These are phyloP conservation scores for Carposina sasakii DNA, from an alignment of 1,140 invertebrate genomes.

Conservation along the genomic window DNA sequence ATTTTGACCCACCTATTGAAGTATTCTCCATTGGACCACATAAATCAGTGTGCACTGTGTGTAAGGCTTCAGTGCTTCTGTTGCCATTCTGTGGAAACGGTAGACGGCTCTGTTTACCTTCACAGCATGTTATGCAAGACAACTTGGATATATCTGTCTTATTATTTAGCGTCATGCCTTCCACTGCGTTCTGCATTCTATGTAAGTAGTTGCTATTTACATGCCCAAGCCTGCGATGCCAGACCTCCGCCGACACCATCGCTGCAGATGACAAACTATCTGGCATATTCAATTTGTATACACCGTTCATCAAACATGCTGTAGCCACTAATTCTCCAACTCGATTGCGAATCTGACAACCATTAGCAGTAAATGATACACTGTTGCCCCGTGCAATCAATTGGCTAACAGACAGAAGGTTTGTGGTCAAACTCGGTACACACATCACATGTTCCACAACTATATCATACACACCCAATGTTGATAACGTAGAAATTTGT, in stretches of 20 bases:
- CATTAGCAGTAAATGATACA: no score
- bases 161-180: conserved; percentile 15
- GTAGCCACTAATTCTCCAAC: no score
- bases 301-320: no score
- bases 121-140: conserved; percentile 15
- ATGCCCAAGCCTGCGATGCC: conserved; percentile 39
- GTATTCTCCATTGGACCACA: no score
- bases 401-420: conserved; percentile 26
- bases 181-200: conserved; percentile 28
- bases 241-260: no score
- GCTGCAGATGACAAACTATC: no score
- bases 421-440: conserved; percentile 19
- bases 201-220: conserved; percentile 30
- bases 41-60: no score
- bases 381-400: conserved; percentile 25
- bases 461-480: conserved; percentile 17
- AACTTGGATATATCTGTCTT: conserved; percentile 21
- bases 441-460: conserved; percentile 24
- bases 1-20: no score
- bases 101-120: not conserved
- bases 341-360: no score
- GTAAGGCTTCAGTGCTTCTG: no score
- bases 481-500: conserved; percentile 19
- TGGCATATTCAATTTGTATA: no score
- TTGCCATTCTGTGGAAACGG: no score